Conservation (phyloP, 2,888 invertebrate genomes). For the Heteropelma amictum region DNA sequence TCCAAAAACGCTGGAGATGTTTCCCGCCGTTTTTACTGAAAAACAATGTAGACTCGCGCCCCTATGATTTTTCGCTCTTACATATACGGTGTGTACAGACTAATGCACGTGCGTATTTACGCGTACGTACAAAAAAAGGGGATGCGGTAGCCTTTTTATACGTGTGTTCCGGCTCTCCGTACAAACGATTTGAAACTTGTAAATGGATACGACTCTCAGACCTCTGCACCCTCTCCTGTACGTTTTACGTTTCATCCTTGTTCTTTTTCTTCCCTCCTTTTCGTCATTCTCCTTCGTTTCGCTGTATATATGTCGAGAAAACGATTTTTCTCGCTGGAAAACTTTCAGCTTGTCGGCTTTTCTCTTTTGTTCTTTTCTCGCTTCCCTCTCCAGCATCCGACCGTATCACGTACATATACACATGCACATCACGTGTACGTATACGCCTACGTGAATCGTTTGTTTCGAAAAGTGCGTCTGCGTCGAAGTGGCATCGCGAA, state of each 20-base stretch:
- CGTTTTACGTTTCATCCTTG: conserved; percentile 47
- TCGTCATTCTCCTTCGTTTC: background rate
- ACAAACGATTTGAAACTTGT: conserved; percentile 72
- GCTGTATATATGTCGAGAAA: background rate
- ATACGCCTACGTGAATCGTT: too few relatives aligned
- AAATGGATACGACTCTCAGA: conserved; percentile 71
- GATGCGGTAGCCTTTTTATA: conserved; percentile 15
- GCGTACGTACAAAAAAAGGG: background rate
- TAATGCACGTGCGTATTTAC: background rate
- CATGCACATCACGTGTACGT: conserved; percentile 21
- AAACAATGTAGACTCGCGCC: conserved; percentile 1
- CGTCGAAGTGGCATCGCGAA: conserved; percentile 55
- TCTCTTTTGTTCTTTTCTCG: background rate
- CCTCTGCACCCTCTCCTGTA: conserved; percentile 56
- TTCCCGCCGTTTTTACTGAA: background rate
- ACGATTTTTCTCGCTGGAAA: conserved; percentile 45
- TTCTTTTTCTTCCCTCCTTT: conserved; percentile 7
- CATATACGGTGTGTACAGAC: background rate
- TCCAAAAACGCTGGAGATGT: background rate
- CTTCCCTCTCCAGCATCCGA: background rate
- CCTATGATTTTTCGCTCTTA: too few relatives aligned
- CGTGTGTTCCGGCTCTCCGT: conserved; percentile 42
- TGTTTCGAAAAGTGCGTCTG: conserved; percentile 59
- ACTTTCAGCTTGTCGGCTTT: conserved; percentile 14
- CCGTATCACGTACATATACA: conserved; percentile 10